Conservation (phyloP, 2,113 vertebrate species). For the Chloropsis hardwickii region DNA sequence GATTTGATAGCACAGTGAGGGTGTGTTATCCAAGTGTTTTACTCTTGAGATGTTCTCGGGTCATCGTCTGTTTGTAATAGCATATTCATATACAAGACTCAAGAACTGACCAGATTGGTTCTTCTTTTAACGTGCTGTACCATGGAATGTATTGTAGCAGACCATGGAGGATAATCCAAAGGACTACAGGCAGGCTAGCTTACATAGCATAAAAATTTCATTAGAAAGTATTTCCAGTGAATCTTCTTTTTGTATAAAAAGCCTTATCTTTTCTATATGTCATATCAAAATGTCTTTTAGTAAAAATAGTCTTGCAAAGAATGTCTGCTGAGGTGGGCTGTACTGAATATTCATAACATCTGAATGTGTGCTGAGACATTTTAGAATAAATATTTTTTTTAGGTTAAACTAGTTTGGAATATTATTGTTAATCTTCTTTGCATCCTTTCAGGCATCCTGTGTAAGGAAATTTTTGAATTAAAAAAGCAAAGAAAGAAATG, state of each 20-base stretch:
- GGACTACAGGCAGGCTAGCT: not conserved
- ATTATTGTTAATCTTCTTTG: constrained; percentile 13
- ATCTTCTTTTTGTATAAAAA: not conserved
- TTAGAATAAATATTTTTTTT: constrained; percentile 13
- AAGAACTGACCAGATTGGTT: not conserved
- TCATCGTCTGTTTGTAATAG: not conserved
- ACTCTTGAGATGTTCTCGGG: not conserved
- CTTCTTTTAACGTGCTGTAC: not conserved
- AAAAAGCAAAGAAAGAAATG: not conserved
- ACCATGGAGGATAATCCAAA: not conserved
- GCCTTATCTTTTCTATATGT: not conserved
- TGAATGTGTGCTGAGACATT: not conserved
- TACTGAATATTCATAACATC: constrained; percentile 20
- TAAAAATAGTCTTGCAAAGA: not conserved
- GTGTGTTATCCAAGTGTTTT: not conserved
- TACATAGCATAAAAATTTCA: constrained; percentile 20
- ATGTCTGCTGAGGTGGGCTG: not conserved
- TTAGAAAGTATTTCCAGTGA: constrained; percentile 17
- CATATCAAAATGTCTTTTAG: constrained; percentile 8
- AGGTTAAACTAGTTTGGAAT: not conserved
- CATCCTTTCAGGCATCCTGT: not conserved
- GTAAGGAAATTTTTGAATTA: not conserved
- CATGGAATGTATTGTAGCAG: not conserved
- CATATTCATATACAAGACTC: not conserved
- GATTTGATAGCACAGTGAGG: not conserved